These are phyloP conservation scores for Fukomys damarensis DNA, from an alignment of 2,113 vertebrate genomes.

Conservation along the genomic window DNA sequence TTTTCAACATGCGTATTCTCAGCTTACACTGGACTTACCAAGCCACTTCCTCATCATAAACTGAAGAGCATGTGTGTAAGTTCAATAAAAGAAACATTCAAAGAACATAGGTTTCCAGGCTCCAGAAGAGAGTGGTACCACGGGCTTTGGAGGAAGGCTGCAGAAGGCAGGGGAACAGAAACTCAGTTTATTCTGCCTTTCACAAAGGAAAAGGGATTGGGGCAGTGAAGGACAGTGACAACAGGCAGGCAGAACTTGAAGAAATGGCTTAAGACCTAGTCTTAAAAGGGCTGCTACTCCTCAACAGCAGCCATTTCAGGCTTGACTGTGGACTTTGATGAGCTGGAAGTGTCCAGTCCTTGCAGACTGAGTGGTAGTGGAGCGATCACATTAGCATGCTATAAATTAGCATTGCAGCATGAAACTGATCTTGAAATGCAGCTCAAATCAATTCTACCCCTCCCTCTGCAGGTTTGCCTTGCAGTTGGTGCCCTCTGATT, in stretches of 20 bases:
- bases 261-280: constrained; percentile 16
- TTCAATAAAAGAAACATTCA: not conserved
- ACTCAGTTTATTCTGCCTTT: not conserved
- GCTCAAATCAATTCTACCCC: not conserved
- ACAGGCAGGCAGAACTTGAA: not conserved
- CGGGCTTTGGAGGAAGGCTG: not conserved
- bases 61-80: not conserved
- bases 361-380: not conserved
- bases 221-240: not conserved
- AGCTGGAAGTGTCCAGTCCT: constrained; percentile 25
- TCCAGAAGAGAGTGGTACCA: not conserved
- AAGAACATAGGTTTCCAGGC: not conserved
- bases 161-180: not conserved
- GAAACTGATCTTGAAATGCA: not conserved
- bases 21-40: not conserved
- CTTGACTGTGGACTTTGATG: constrained; percentile 27
- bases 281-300: constrained; percentile 38
- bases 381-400: not conserved
- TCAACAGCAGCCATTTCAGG: not conserved
- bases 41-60: not conserved
- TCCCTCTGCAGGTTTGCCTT: not conserved
- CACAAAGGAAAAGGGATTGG: not conserved
- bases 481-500: not conserved
- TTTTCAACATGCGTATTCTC: not conserved
- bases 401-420: constrained; percentile 44